Base-by-base conservation (phyloP, 2,797 vertebrate genomes). In the Sebastes steindachneri region DNA sequence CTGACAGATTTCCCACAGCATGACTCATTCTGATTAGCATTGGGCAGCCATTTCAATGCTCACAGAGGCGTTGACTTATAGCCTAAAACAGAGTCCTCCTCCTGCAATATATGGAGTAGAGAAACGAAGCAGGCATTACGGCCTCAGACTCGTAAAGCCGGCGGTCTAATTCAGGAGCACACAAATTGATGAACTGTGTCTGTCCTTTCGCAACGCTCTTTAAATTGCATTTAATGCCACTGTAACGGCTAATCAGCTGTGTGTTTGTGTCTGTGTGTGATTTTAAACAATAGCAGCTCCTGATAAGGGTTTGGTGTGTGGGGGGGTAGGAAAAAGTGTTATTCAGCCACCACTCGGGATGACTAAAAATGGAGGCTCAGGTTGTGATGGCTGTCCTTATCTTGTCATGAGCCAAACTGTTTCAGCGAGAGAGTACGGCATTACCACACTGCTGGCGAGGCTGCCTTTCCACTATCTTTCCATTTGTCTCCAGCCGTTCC, bases 351-450 rank as follows among this genome's bases (percentile, higher is more conserved):
- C 53, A 62, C 82, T 89, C 31, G 31, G 78, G 85, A 87, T 77
- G 82, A 83, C 64, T 82, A 75, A 78, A 88, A 88, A 89, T 77
- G 80, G 84, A 86, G 80, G 75, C 77, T 87, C 33, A 26, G 79
- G 88, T 88, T 89, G 79, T 86, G 90, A 93, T 90, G 88, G 84
- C 88, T 86, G 89, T 94, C 80, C 86, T 93, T 93, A 91, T 94
- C 93, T 93, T 91, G 89, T 93, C 90, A 82, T 73, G 83, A 89
- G 77, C 79, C 88, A 85, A 91, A 88, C 86, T 82, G 87, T 89
- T 92, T 91, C 65, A 88, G 79, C 55, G 9, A 73, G 75, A 85
- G 87, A 88, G 77, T 64, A 4, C 28, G 19, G 62, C 67, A 82
- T 91, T 80, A 89, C 79, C 77, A 80, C 79, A 78, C 60, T 66